Conservation (phyloP, 2,888 invertebrate genomes). For the Macrophya alboannulata region DNA sequence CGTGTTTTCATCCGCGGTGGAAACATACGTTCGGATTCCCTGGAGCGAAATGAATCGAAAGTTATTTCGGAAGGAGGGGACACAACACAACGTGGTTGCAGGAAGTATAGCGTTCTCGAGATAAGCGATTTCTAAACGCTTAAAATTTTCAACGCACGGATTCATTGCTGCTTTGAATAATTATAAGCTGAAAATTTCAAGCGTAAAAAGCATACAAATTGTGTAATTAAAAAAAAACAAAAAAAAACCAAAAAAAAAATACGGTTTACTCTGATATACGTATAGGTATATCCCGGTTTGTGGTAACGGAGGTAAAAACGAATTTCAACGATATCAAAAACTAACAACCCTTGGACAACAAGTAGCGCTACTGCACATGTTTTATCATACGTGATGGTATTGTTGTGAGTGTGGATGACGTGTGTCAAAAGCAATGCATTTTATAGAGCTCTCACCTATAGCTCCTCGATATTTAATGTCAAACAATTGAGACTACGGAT, state of each 20-base stretch:
- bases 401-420: neutral
- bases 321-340: constrained; percentile 22
- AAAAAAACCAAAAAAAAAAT: neutral
- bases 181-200: constrained; percentile 49
- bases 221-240: constrained; percentile 42
- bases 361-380: neutral
- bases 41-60: constrained; percentile 53
- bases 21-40: constrained; percentile 38
- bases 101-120: constrained; percentile 41
- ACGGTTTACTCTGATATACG: neutral
- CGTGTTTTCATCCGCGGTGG: neutral
- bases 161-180: constrained; percentile 55
- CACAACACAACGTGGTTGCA: constrained; percentile 37
- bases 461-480: constrained; percentile 17
- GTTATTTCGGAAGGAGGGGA: constrained; percentile 45
- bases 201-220: constrained; percentile 49
- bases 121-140: constrained; percentile 56
- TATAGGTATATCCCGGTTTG: constrained; percentile 1
- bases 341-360: constrained; percentile 1
- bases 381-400: neutral
- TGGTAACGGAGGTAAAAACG: neutral
- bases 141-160: constrained; percentile 54
- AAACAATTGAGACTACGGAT: constrained; percentile 10
- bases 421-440: constrained; percentile 3
- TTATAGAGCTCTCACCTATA: neutral